Percentiles rank a stretch among this genome's conserved stretches.
phyloP scores from a whole-genome alignment of 2,888 invertebrate species.

The Cheiracanthium punctorium region DNA sequence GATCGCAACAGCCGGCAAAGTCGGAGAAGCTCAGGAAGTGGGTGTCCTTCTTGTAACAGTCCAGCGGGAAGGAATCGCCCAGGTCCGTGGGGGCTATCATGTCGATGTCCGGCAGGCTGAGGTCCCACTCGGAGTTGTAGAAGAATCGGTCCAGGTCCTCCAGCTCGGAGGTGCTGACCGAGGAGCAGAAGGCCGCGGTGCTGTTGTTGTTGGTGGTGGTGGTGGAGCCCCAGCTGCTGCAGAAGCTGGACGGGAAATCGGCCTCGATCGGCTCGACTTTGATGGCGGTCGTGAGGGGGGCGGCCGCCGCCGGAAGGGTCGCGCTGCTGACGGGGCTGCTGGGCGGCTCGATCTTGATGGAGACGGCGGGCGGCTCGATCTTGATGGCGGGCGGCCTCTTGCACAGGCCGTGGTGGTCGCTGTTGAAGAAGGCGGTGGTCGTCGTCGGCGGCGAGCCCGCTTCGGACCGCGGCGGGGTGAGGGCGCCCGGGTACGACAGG shows the following conservation, averaged over 20 bases:
- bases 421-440: too few species aligned
- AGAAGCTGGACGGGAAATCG: slow-evolving; percentile 23
- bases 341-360: too few species aligned
- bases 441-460: background rate
- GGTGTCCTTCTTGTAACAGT: too few species aligned
- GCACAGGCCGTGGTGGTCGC: slow-evolving; percentile 24
- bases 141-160: too few species aligned
- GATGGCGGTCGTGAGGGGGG: background rate
- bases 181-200: too few species aligned
- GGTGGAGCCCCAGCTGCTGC: background rate
- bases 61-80: background rate
- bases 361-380: background rate
- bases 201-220: slow-evolving; percentile 10
- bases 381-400: slow-evolving; percentile 16
- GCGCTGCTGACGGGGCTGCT: too few species aligned
- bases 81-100: background rate
- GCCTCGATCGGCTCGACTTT: slow-evolving; percentile 33
- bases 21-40: too few species aligned
- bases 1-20: too few species aligned
- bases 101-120: background rate
- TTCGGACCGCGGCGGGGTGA: background rate
- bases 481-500: background rate
- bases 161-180: too few species aligned
- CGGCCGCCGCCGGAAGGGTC: background rate
- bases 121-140: too few species aligned